Base-by-base conservation (phyloP, 1,140 invertebrate species). In the Calliphora vicina region DNA sequence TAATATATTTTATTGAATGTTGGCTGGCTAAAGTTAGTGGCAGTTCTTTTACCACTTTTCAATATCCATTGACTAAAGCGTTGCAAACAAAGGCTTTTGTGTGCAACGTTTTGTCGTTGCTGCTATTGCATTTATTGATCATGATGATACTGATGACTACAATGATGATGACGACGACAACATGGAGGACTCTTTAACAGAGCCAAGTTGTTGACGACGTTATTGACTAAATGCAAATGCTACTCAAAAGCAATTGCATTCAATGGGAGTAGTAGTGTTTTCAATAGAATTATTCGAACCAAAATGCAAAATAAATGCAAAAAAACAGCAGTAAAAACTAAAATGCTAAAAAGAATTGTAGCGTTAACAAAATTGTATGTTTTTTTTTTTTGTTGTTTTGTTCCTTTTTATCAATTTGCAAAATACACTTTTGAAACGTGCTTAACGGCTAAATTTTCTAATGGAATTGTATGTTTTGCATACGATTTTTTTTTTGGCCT, bases 191-290 rank as follows among this genome's bases (percentile, higher is more conserved):
- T 23, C 61, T 67, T 25, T 20, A 57, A 67, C n/a, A 10, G 61
- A 67, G 61, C 61, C 61, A 67, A 67, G 61, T 67, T 25, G n/a
- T 67, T 67, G 73, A 35, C 15, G 26, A 73, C 29, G 73, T 43
- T 78, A 78, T 78, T 78, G 74, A 78, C 74, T 78, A 43, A 78
- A 78, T 78, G 74, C 74, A 78, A 78, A 78, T 78, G 74, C 74
- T 43, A 78, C 74, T 78, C 74, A 78, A 78, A 78, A 78, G 74
- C 74, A 78, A 78, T 78, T 78, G 74, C 74, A 78, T 45, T 43
- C 35, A 78, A 43, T 42, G 74, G 35, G 74, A 78, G 27, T 17
- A 74, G 27, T 29, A 43, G 74, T 12, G n/a, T n/a, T 43, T 42
- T 72, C 67, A 25, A 9, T 74, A 74, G 27, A 27, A 71, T 71